phyloP scores from a whole-genome alignment of 1,140 invertebrate species.

The Mizuhopecten yessoensis region DNA sequence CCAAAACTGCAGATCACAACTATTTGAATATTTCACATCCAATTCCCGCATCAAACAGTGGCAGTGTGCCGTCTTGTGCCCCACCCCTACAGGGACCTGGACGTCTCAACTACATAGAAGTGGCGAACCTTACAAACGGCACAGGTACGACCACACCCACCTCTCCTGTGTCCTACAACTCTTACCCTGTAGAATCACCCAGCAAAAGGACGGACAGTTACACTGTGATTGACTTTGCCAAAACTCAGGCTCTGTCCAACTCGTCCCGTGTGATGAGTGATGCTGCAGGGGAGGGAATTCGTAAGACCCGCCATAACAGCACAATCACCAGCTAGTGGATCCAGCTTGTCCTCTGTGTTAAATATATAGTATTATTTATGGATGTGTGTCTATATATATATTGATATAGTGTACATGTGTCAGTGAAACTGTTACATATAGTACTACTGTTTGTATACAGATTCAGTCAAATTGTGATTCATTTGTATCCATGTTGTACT shows the following conservation, averaged over 20 bases:
- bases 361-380: neutral
- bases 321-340: constrained; percentile 54
- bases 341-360: neutral
- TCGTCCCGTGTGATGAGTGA: constrained; percentile 37
- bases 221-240: constrained; percentile 95
- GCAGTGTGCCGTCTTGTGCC: neutral
- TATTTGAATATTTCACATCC: constrained; percentile 46
- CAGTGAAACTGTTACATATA: neutral
- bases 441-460: neutral
- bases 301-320: constrained; percentile 83
- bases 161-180: neutral
- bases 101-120: constrained; percentile 36
- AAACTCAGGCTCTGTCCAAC: constrained; percentile 90
- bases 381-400: neutral
- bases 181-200: constrained; percentile 62
- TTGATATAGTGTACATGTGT: neutral
- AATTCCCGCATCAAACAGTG: constrained; percentile 41
- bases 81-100: constrained; percentile 41
- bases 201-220: constrained; percentile 87
- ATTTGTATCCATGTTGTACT: neutral
- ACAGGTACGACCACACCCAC: neutral
- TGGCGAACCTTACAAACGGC: neutral
- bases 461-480: neutral
- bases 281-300: constrained; percentile 72
- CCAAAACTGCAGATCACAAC: constrained; percentile 11